These are phyloP conservation scores for Strongylocentrotus purpuratus DNA, from an alignment of 35 echinoderm and acorn worm genomes.

Conservation along the genomic window DNA sequence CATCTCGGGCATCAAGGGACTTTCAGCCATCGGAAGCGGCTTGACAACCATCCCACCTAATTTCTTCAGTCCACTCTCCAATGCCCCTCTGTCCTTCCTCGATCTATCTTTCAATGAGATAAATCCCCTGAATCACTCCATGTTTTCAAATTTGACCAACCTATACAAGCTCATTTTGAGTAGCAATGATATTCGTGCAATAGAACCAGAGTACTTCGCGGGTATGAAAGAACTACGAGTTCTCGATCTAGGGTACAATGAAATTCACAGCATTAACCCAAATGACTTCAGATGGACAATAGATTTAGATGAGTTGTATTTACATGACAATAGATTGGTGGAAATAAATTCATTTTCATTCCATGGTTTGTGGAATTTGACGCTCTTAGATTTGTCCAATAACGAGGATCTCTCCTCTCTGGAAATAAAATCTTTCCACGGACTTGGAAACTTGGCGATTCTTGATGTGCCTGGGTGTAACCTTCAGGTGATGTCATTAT, in stretches of 20 bases:
- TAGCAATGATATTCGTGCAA: background rate
- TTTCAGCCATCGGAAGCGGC: background rate
- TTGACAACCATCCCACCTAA: background rate
- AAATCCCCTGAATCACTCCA: background rate
- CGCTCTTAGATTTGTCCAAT: background rate
- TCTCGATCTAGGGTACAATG: background rate
- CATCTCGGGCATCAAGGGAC: background rate
- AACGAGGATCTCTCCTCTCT: background rate
- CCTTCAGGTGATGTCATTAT: background rate
- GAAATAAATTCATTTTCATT: background rate
- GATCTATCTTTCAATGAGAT: background rate
- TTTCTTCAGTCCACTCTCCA: background rate
- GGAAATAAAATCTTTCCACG: background rate
- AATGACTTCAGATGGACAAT: background rate
- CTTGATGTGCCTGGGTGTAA: background rate
- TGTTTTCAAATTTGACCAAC: background rate
- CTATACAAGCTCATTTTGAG: background rate
- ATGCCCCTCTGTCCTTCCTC: background rate
- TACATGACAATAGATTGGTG: background rate
- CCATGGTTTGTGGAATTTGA: background rate
- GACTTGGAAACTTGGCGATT: background rate
- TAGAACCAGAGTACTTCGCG: background rate
- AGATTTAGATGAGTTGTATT: slow-evolving; percentile 11
- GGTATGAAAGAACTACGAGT: background rate
- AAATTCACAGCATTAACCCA: background rate